Percentiles rank a stretch among this genome's conserved stretches.
Conservation (phyloP, 2,888 invertebrate genomes). For the Chelonus formosanus region DNA sequence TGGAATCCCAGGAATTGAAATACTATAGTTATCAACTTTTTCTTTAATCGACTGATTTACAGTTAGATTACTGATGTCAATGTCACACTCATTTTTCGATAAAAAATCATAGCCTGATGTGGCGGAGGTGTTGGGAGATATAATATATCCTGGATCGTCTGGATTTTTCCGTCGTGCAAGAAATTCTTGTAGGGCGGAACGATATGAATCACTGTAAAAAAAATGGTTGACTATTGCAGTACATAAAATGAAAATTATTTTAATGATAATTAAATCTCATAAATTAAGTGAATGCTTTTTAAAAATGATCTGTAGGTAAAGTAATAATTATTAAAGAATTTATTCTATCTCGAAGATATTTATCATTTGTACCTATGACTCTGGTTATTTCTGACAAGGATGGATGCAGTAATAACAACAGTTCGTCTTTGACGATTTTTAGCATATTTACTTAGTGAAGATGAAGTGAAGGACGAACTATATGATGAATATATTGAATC, state of each 20-base stretch:
- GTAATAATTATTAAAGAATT: not conserved
- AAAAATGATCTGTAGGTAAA: not conserved
- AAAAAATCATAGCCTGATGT: slow-evolving; percentile 40
- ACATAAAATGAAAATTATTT: not conserved
- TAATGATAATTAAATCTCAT: not conserved
- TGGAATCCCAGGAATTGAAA: slow-evolving; percentile 46
- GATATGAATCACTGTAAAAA: slow-evolving; percentile 51
- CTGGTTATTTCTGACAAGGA: slow-evolving; percentile 12
- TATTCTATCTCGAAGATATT: not conserved
- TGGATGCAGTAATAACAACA: slow-evolving; percentile 10
- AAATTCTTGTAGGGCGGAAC: slow-evolving; percentile 54
- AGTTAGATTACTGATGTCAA: slow-evolving; percentile 13
- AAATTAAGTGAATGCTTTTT: not conserved
- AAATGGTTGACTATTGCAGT: not conserved
- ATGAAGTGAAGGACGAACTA: too few relatives aligned
- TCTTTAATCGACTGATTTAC: not conserved
- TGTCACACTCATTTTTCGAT: slow-evolving; percentile 21
- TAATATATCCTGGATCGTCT: slow-evolving; percentile 32
- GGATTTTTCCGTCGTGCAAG: slow-evolving; percentile 50
- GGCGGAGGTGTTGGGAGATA: slow-evolving; percentile 42
- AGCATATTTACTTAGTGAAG: too few relatives aligned
- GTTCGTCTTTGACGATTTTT: slow-evolving; percentile 17
- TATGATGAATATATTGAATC: too few relatives aligned
- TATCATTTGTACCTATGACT: not conserved
- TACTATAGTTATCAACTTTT: too few relatives aligned